Conservation (phyloP, 2,888 invertebrate genomes). For the Tuta absoluta region DNA sequence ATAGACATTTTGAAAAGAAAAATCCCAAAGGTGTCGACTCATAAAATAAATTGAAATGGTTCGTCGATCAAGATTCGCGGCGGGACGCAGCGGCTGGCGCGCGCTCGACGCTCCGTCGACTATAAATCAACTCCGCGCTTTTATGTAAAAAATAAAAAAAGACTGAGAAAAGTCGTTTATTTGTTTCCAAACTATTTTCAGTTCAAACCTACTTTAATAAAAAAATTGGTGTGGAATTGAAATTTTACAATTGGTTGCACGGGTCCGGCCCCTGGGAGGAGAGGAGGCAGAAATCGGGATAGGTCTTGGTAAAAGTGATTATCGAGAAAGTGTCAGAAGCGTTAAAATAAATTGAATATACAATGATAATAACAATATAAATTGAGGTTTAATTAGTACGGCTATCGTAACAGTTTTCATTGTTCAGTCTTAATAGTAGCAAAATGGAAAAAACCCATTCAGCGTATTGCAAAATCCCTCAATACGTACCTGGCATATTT, state of each 20-base stretch:
- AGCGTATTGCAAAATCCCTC: too few species aligned
- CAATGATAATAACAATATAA: constrained; percentile 34
- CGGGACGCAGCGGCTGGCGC: constrained; percentile 59
- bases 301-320: constrained; percentile 50
- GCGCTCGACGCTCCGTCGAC: constrained; percentile 54
- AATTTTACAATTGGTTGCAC: constrained; percentile 66
- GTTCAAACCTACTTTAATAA: constrained; percentile 59
- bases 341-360: constrained; percentile 56
- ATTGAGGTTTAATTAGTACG: not conserved
- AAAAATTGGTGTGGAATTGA: constrained; percentile 67
- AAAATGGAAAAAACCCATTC: too few species aligned
- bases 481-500: not conserved
- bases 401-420: not conserved
- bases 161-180: constrained; percentile 70
- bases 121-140: constrained; percentile 77
- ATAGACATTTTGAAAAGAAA: constrained; percentile 45
- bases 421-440: not conserved
- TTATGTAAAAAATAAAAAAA: constrained; percentile 69
- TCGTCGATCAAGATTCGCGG: constrained; percentile 73
- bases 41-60: constrained; percentile 78
- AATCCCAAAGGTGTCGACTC: constrained; percentile 66
- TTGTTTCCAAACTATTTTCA: constrained; percentile 77
- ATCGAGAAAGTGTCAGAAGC: constrained; percentile 48
- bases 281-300: constrained; percentile 32
- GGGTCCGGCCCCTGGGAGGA: constrained; percentile 38